phyloP scores from a whole-genome alignment of 2,888 invertebrate species.

The Hypomecis punctinalis region DNA sequence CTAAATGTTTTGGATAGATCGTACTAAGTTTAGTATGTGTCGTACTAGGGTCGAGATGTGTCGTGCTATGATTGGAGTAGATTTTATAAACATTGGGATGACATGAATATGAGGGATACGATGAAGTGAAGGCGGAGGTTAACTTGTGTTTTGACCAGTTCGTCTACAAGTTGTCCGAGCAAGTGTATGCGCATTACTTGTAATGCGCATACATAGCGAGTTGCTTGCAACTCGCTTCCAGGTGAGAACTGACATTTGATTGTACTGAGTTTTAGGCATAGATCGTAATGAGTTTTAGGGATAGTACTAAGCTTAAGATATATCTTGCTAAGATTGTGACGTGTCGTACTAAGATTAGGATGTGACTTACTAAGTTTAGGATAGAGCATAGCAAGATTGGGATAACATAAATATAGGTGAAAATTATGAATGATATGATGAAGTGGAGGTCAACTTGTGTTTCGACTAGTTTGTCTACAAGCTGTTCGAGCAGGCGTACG shows the following conservation, averaged over 20 bases:
- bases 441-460: conserved; percentile 93
- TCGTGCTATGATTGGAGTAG: too few relatives aligned
- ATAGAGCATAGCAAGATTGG: too few relatives aligned
- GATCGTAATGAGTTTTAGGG: too few relatives aligned
- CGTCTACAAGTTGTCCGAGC: conserved; percentile 98
- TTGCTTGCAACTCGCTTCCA: conserved; percentile 96
- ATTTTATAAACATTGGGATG: too few relatives aligned
- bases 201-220: too few relatives aligned
- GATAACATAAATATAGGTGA: too few relatives aligned
- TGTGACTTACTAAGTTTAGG: too few relatives aligned
- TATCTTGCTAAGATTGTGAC: background rate
- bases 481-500: conserved; percentile 98
- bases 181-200: conserved; percentile 98
- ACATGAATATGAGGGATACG: too few relatives aligned
- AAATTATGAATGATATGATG: too few relatives aligned
- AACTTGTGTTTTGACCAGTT: conserved; percentile 99
- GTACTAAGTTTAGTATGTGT: background rate
- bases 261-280: background rate
- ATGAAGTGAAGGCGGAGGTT: conserved; percentile 93
- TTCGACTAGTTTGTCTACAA: conserved; percentile 99
- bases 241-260: conserved; percentile 72
- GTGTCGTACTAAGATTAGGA: background rate
- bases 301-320: background rate
- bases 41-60: too few relatives aligned
- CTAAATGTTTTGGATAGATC: background rate